Percentiles rank a stretch among this genome's conserved stretches.
Conservation (phyloP, 2,888 invertebrate genomes). For the Patella ulyssiponensis region DNA sequence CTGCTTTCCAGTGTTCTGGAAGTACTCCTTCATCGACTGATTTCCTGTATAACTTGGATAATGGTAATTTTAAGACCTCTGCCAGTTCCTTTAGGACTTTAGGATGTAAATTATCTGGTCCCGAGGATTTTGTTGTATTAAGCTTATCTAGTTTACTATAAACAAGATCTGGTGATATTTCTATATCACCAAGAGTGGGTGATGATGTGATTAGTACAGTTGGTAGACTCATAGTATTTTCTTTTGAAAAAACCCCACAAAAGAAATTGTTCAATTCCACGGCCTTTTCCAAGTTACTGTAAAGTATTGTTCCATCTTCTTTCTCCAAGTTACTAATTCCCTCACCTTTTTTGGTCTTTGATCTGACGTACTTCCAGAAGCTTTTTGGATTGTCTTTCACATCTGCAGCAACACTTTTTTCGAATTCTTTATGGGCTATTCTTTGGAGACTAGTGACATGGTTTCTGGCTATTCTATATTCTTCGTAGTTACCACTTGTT, state of each 20-base stretch:
- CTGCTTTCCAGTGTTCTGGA: constrained; percentile 16
- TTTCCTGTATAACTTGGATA: too few relatives aligned
- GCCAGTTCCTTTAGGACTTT: constrained; percentile 12
- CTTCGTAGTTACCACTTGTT: too few relatives aligned
- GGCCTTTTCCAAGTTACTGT: constrained; percentile 9
- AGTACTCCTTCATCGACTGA: constrained; percentile 12
- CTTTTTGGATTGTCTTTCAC: too few relatives aligned
- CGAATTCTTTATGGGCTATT: too few relatives aligned
- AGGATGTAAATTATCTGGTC: too few relatives aligned
- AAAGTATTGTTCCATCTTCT: not conserved
- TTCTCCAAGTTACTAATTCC: not conserved
- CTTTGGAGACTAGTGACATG: too few relatives aligned
- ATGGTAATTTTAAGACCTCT: not conserved
- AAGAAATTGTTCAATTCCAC: constrained; percentile 18
- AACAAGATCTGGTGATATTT: not conserved
- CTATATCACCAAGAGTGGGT: not conserved
- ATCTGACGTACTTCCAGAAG: not conserved
- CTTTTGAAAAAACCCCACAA: constrained; percentile 14
- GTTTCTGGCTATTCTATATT: too few relatives aligned
- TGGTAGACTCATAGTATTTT: not conserved
- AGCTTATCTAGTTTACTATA: not conserved
- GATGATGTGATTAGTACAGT: not conserved
- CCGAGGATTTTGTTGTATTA: not conserved
- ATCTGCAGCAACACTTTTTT: too few relatives aligned
- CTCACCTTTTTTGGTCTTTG: not conserved